phyloP scores from a whole-genome alignment of 2,113 vertebrate genomes.

The Pterocles burchelli region DNA sequence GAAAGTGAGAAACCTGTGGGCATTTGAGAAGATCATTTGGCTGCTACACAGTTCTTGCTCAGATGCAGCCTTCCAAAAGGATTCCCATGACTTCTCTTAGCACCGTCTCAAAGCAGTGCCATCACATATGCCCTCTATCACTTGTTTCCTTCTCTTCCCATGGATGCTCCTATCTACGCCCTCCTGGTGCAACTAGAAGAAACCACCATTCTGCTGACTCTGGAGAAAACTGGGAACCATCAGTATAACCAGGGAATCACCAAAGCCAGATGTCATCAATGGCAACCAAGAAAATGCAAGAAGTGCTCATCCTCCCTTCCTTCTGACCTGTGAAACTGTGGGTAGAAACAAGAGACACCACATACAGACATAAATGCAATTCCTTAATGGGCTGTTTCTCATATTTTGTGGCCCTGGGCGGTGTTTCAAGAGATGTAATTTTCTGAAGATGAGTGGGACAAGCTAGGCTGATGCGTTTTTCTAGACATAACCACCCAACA shows the following conservation, averaged over 20 bases:
- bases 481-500: not conserved
- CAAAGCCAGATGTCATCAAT: not conserved
- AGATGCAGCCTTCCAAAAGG: not conserved
- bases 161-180: not conserved
- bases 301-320: not conserved
- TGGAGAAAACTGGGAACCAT: not conserved
- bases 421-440: not conserved
- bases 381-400: not conserved
- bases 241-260: not conserved
- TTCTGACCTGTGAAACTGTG: not conserved
- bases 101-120: not conserved
- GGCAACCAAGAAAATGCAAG: not conserved
- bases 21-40: not conserved
- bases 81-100: not conserved
- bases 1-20: not conserved
- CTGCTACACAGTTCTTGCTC: not conserved
- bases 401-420: not conserved
- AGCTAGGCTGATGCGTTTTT: not conserved
- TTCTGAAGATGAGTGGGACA: not conserved
- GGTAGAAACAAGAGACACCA: not conserved
- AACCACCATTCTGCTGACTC: not conserved
- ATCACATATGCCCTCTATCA: not conserved
- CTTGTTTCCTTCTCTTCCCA: not conserved
- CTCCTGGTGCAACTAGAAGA: not conserved
- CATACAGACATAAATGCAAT: not conserved